phyloP scores from a whole-genome alignment of 2,797 vertebrate genomes.

The Macrochelys suwanniensis region DNA sequence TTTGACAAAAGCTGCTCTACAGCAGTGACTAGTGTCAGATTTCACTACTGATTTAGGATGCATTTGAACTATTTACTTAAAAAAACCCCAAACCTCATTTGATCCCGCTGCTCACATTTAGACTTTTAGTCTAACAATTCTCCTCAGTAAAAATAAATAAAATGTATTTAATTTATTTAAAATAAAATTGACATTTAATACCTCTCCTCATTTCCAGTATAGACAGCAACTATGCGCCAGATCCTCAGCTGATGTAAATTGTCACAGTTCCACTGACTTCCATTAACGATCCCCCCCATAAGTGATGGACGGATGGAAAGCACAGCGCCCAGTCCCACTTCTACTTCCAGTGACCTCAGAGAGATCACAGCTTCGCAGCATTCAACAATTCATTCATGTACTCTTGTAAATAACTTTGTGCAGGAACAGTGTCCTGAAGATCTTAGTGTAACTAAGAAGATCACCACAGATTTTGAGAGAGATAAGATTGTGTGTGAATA shows the following conservation, averaged over 20 bases:
- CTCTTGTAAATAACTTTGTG: conserved; percentile 21
- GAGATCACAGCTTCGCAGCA: neutral
- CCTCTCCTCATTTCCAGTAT: neutral
- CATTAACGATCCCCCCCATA: neutral
- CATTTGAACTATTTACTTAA: neutral
- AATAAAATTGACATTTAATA: conserved; percentile 4
- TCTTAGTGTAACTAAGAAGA: neutral
- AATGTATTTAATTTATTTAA: neutral
- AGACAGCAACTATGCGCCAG: neutral
- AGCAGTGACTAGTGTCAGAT: neutral
- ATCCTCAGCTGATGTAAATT: neutral
- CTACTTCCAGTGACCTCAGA: conserved; percentile 11
- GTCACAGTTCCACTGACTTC: neutral
- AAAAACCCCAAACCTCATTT: neutral
- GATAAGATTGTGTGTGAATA: neutral
- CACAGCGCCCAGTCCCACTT: neutral
- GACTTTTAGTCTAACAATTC: neutral
- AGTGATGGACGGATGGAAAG: neutral
- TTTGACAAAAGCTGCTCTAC: neutral
- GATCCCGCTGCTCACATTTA: neutral
- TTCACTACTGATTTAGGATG: neutral
- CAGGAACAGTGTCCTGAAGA: conserved; percentile 1
- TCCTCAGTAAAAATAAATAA: neutral
- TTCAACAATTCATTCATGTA: neutral
- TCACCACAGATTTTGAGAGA: neutral